Percentiles rank a stretch among this genome's conserved stretches.
Conservation (phyloP, 2,797 vertebrate genomes). For the Melanogrammus aeglefinus region DNA sequence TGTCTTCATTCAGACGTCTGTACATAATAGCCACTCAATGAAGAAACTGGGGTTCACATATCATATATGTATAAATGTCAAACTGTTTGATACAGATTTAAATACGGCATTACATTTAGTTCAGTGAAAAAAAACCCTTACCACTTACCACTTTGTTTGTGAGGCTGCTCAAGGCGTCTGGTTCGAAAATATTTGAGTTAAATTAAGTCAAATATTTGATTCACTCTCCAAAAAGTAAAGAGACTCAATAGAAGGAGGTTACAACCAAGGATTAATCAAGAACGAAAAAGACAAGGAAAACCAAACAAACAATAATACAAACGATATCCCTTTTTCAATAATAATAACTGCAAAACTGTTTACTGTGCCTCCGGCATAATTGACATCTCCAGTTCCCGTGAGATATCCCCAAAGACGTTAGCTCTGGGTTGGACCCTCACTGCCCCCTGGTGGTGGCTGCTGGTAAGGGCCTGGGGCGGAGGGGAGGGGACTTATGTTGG, state of each 20-base stretch:
- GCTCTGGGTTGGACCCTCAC: neutral
- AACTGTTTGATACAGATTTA: neutral
- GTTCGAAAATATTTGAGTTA: no score
- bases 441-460: neutral
- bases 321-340: neutral
- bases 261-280: neutral
- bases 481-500: neutral
- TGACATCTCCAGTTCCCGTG: neutral
- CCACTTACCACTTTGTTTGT: no score
- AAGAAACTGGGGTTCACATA: neutral
- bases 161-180: no score
- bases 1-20: neutral
- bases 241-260: neutral
- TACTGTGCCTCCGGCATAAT: neutral
- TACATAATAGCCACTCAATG: neutral
- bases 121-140: no score
- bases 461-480: no score
- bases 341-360: neutral
- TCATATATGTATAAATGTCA: neutral
- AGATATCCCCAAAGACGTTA: neutral
- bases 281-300: neutral
- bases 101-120: neutral
- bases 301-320: neutral
- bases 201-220: no score
- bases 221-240: no score